Base-by-base conservation (phyloP, 2,113 vertebrate species). In the Sigmodon hispidus region DNA sequence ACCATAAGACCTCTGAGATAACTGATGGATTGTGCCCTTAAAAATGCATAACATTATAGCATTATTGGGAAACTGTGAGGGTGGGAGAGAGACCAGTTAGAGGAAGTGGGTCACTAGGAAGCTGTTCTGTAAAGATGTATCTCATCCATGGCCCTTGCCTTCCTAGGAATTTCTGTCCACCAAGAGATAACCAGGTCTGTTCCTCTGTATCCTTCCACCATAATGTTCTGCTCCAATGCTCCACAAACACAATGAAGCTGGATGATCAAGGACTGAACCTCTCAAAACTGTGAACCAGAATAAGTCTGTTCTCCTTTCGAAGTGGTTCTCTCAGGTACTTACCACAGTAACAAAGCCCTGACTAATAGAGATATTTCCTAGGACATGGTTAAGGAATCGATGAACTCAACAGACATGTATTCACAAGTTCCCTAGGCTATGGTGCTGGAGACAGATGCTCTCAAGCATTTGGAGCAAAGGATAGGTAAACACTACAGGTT, bases 401-500 rank as follows among this genome's bases (percentile, higher is more conserved):
- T 81, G 72, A 67, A 77, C 67, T 89, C 89, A 87, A 45, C 40
- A 87, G 79, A 87, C 24, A 93, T n/a, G 57, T 72, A 57, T 8
- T 69, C 15, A 87, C 40, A 69, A 11, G 36, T 90, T 79, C 61
- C 67, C 36, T 59, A 40, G n/a, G 26, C 16, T 13, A 57, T 50
- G 73, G 77, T 50, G 61, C 19, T 77, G 0, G 86, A 15, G 21
- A 75, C 29, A 83, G 86, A 94, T 89, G 26, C 24, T 83, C 8
- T 91, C 89, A 52, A 88, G 83, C 87, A 72, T n/a, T 19, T 67
- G 34, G 87, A 75, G 29, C 63, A 80, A 69, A 93, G n/a, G 12
- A n/a, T 5, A 89, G 52, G 29, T 80, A 91, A 86, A 85, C 65
- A 81, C 81, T 94, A 94, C 76, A 89, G 65, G 55, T 36, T 76